phyloP scores from a whole-genome alignment of 2,888 invertebrate species.

The Cerceris ruficornis region DNA sequence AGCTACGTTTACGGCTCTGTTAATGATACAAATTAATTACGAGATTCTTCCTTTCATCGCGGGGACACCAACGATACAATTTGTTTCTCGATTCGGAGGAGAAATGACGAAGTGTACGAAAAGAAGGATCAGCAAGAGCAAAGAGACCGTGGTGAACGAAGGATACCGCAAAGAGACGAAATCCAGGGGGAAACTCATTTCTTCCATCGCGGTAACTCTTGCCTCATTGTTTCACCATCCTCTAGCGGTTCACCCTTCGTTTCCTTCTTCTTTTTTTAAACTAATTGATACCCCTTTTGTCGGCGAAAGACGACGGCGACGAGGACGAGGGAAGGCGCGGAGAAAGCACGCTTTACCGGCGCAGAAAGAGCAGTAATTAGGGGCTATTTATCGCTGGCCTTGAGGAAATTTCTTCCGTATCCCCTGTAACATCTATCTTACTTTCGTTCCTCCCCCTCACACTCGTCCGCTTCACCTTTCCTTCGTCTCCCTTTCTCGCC shows the following conservation, averaged over 20 bases:
- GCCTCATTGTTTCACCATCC: slow-evolving; percentile 48
- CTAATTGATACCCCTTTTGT: slow-evolving; percentile 64
- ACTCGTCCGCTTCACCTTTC: background rate
- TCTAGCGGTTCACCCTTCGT: slow-evolving; percentile 8
- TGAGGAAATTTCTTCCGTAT: slow-evolving; percentile 66
- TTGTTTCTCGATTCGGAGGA: background rate
- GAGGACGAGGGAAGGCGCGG: slow-evolving; percentile 11
- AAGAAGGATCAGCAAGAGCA: background rate
- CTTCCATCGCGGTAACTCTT: slow-evolving; percentile 14
- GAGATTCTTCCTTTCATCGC: slow-evolving; percentile 9
- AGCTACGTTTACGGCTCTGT: slow-evolving; percentile 1
- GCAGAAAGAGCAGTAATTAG: slow-evolving; percentile 65
- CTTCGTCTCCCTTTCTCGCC: slow-evolving; percentile 9
- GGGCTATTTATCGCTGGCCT: slow-evolving; percentile 67
- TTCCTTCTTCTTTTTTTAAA: slow-evolving; percentile 41
- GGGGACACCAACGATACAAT: slow-evolving; percentile 6
- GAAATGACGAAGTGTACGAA: background rate
- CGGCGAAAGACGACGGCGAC: slow-evolving; percentile 31
- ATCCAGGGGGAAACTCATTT: slow-evolving; percentile 24
- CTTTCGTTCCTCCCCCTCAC: slow-evolving; percentile 46
- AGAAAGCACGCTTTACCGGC: slow-evolving; percentile 29
- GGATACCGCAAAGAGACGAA: background rate
- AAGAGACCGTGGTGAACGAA: slow-evolving; percentile 3
- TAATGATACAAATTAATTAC: slow-evolving; percentile 56
- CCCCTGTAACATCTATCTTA: slow-evolving; percentile 65